Evolutionary conservation across 2,888 invertebrate species (phyloP), one percentile per base, ranked within the genome.

Genomic region (Megalurothrips usitatus): DNA sequence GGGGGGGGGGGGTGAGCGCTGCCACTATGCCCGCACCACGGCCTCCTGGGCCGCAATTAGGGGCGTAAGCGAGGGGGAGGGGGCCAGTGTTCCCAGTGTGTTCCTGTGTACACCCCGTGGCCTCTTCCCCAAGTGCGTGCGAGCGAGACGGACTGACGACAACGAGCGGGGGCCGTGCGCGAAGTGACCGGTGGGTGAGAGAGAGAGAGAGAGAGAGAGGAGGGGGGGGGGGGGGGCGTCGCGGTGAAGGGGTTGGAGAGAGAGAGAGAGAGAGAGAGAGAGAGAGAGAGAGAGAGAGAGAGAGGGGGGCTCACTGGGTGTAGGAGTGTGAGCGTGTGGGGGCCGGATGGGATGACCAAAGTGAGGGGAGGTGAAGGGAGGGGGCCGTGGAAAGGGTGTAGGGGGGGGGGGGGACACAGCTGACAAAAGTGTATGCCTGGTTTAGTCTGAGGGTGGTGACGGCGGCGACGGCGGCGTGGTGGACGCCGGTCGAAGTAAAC

Each of bases 21-120:
- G 85, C 85, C 84, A 85, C 85, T 85, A 85, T 85, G 85, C 84
- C 85, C 83, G 82, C 28, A 47, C 79, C 58, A 63, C 80, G 81
- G 81, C 79, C 82, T 80, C 78, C 79, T 78, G 82, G 63, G 79
- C 34, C 34, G 43, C 79, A 58, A 78, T 28, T n/a, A 49, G 82
- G 82, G 63, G 80, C 75, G 80, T 34, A 75, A 58, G 52, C 34
- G 58, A 63, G 79, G 68, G 82, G 19, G 79, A 47, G 78, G 17
- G 80, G 52, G 52, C 26, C 26, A 26, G 68, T 75, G 68, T 75
- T 26, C 68, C 68, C 26, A 26, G 26, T 75, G 68, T 26, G 58
- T 58, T 58, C 58, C 19, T 58, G 68, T 75, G 68, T 75, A 75
- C 68, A 75, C 68, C 68, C 68, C 68, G 26, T 75, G 52, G 34